Evolutionary conservation across 2,797 vertebrate species (phyloP).

Genomic region (Enteromius anoplus): DNA sequence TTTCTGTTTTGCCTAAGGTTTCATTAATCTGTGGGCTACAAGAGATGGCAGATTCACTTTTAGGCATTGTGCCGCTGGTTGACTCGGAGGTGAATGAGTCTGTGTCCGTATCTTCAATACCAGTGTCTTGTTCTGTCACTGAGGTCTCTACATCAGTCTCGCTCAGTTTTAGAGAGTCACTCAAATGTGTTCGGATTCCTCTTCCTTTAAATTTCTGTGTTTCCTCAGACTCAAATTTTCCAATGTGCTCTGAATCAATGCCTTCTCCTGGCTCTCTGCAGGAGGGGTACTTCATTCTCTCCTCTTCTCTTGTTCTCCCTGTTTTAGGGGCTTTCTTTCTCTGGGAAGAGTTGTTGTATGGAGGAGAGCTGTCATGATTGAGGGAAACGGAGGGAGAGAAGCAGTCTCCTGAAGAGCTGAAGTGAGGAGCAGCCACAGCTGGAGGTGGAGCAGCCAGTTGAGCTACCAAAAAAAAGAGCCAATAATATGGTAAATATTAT

Average conservation of each 20-base stretch:
- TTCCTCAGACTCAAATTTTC: slow-evolving; percentile 53
- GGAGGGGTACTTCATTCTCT: slow-evolving; percentile 64
- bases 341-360: slow-evolving; percentile 51
- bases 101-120: slow-evolving; percentile 55
- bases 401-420: slow-evolving; percentile 65
- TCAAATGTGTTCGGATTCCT: slow-evolving; percentile 32
- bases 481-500: background rate
- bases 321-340: slow-evolving; percentile 61
- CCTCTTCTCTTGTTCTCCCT: slow-evolving; percentile 54
- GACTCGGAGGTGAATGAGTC: slow-evolving; percentile 52
- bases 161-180: slow-evolving; percentile 39
- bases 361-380: slow-evolving; percentile 51
- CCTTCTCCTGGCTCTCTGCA: slow-evolving; percentile 81
- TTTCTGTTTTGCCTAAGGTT: slow-evolving; percentile 31
- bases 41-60: slow-evolving; percentile 34
- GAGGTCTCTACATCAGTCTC: slow-evolving; percentile 48
- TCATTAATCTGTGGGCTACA: background rate
- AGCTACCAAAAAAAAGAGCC: slow-evolving; percentile 59
- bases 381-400: slow-evolving; percentile 61
- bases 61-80: slow-evolving; percentile 23
- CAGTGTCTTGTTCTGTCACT: slow-evolving; percentile 49
- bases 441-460: slow-evolving; percentile 64
- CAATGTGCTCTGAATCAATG: slow-evolving; percentile 77
- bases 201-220: slow-evolving; percentile 48
- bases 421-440: slow-evolving; percentile 51